Evolutionary conservation across 2,888 invertebrate species (phyloP), one percentile per base, ranked within the genome.

Genomic region (Fragum fragum): DNA sequence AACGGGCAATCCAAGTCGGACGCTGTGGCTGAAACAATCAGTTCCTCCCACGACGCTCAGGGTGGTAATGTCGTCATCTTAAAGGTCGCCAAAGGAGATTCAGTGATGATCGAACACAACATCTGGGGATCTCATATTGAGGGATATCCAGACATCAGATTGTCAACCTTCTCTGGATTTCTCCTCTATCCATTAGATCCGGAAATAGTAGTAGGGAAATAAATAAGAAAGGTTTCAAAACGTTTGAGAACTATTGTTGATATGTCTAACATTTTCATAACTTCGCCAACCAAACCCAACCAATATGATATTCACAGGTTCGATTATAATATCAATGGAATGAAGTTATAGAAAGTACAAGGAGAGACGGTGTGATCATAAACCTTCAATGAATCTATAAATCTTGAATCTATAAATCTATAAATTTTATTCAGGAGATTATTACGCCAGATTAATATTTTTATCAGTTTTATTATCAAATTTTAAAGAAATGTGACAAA

Each of bases 61-160:
- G 71, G 71, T 21, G 71, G 71, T 21, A 71, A 71, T 57, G 71
- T 57, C 14, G 71, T 57, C 36, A 26, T 55, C 9, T 32, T 71
- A 29, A 71, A 36, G 9, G 55, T 71, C 14, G n/a, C 7, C 6
- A 21, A 55, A 55, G 71, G 71, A 14, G 57, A 71, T 28, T 11
- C 18, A 9, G 71, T 71, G 3, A 55, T 55, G 55, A 26, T 71
- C 1, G 36, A 55, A 57, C 71, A 71, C 39, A 52, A 70, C 32
- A 70, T 29, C 11, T 70, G 36, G 55, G 71, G 71, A 9, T 36
- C 55, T 18, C 71, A 71, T 57, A 71, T 71, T 16, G 71, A 55
- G 57, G 71, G 55, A 21, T 55, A 55, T 57, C 55, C 55, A 14
- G 36, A 32, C 23, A 21, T 71, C 32, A 29, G 71, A 57, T 9